These are phyloP conservation scores for Idaea biselata DNA, from an alignment of 2,888 invertebrate species.

Conservation along the genomic window DNA sequence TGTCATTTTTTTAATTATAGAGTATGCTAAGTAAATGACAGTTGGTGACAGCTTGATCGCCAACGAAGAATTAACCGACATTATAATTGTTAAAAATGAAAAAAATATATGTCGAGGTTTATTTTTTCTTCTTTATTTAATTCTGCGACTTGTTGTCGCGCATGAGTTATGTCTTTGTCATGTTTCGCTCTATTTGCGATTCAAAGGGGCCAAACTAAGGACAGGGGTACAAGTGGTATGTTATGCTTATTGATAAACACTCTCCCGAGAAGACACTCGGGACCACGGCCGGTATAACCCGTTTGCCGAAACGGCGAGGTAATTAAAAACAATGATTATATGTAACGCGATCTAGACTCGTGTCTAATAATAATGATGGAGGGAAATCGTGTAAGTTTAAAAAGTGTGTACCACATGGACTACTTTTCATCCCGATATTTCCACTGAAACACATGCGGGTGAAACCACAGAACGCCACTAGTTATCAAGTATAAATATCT, in stretches of 20 bases:
- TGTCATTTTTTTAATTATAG: not conserved
- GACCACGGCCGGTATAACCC: too few species aligned
- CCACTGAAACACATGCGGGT: not conserved
- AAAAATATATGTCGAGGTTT: not conserved
- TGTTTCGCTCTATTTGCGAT: not conserved
- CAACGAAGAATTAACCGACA: not conserved
- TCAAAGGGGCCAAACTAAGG: not conserved
- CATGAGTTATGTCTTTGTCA: not conserved
- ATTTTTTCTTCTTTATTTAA: not conserved
- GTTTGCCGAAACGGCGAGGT: too few species aligned
- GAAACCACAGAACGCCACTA: not conserved
- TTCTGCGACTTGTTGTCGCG: not conserved
- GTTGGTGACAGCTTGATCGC: not conserved
- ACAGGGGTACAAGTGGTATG: not conserved
- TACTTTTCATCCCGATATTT: too few species aligned
- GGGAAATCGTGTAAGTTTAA: too few species aligned
- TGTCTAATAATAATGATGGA: too few species aligned
- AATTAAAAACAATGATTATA: too few species aligned
- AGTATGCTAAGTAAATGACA: not conserved
- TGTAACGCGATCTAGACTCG: too few species aligned
- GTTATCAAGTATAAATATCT: not conserved
- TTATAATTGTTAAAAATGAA: not conserved
- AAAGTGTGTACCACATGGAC: too few species aligned
- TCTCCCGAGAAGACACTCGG: too few species aligned
- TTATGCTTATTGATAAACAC: not conserved